phyloP scores from a whole-genome alignment of 2,797 vertebrate genomes.

The Sebastolobus alascanus region DNA sequence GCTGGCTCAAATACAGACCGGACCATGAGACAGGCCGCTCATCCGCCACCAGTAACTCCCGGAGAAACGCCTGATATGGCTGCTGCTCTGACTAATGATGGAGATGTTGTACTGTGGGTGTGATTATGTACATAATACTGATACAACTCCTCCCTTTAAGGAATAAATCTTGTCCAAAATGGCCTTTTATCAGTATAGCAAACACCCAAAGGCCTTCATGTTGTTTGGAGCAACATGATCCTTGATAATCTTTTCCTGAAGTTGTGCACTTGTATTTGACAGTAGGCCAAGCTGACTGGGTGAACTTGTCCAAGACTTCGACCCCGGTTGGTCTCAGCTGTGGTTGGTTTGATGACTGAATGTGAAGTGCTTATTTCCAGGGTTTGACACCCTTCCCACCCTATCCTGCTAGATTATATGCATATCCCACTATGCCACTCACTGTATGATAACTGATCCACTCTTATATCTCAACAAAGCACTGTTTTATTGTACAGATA shows the following conservation, averaged over 20 bases:
- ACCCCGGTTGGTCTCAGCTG: constrained; percentile 29
- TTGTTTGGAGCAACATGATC: constrained; percentile 70
- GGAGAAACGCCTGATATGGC: constrained; percentile 83
- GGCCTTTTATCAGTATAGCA: constrained; percentile 77
- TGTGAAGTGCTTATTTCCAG: constrained; percentile 66
- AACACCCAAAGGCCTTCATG: constrained; percentile 79
- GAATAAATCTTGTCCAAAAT: constrained; percentile 65
- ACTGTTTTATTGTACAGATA: constrained; percentile 70
- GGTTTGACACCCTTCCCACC: constrained; percentile 30
- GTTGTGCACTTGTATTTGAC: constrained; percentile 62
- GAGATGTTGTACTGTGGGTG: constrained; percentile 37
- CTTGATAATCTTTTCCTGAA: constrained; percentile 47
- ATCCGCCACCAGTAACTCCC: constrained; percentile 80
- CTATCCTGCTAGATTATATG: constrained; percentile 58
- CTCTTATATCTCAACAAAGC: constrained; percentile 58
- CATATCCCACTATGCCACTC: constrained; percentile 66
- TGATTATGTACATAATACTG: constrained; percentile 59
- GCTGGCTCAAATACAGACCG: constrained; percentile 94
- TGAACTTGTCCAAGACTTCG: constrained; percentile 32
- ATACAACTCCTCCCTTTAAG: constrained; percentile 67
- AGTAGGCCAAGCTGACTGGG: constrained; percentile 30
- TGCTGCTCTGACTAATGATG: constrained; percentile 22
- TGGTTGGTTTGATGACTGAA: constrained; percentile 64
- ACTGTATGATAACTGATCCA: constrained; percentile 72
- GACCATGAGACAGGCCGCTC: constrained; percentile 84